phyloP scores from a whole-genome alignment of 2,113 vertebrate genomes.

The Harpagus bidentatus region DNA sequence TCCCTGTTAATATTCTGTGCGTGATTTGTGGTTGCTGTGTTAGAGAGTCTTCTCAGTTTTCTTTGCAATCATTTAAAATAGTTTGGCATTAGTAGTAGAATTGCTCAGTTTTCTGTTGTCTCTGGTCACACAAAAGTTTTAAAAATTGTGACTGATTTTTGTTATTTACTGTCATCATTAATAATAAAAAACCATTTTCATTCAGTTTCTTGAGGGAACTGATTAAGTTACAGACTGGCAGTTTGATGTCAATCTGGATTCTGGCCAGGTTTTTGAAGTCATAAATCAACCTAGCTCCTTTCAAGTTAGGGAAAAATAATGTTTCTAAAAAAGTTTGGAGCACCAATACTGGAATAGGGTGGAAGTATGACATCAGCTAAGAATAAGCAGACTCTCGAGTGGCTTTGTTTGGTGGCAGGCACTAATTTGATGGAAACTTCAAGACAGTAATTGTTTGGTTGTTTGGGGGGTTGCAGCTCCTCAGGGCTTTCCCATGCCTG shows the following conservation, averaged over 20 bases:
- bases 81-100: background rate
- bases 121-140: background rate
- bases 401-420: background rate
- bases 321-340: background rate
- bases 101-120: background rate
- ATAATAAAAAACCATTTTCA: background rate
- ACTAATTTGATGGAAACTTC: background rate
- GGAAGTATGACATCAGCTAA: background rate
- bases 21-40: background rate
- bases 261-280: background rate
- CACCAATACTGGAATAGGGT: background rate
- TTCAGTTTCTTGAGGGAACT: background rate
- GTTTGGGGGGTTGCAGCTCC: background rate
- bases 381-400: background rate
- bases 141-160: background rate
- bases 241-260: background rate
- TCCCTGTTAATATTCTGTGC: background rate
- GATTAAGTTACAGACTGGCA: background rate
- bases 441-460: background rate
- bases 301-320: background rate
- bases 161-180: background rate
- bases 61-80: background rate
- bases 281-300: background rate
- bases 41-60: background rate
- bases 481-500: background rate